Evolutionary conservation across 2,113 vertebrate species (phyloP), one percentile per base, ranked within the genome.

Genomic region (Leptocoma aspasia): DNA sequence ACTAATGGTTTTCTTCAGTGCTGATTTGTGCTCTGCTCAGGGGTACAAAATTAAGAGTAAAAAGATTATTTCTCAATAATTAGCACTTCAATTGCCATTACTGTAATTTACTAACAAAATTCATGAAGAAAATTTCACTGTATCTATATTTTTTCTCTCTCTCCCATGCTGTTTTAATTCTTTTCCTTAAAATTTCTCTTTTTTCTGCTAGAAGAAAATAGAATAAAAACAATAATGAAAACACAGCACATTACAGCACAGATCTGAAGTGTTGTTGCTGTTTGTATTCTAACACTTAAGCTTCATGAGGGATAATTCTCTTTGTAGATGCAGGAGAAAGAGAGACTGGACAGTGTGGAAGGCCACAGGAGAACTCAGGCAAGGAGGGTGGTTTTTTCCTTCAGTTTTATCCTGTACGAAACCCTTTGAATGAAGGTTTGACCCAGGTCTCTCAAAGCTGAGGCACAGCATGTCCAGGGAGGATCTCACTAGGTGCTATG

Each of bases 211-310:
- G 70, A 76, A 85, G 41, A 44, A 87, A 87, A 90, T 12, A 47
- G 23, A 31, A 76, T 72, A 30, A 71, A 86, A 84, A 11, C 6
- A 61, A 17, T 33, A 77, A 73, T 24, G 30, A 82, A 86, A 85
- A 50, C 35, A 37, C 1, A 0, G 15, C 2, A 1, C 2, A 2
- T 61, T 59, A 33, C 54, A 72, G 13, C 8, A 50, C 22, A 37
- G 30, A 52, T 39, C 27, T 56, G 64, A 77, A 93, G 33, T 4
- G 2, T 52, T 41, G 13, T 27, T 59, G 42, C 27, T 73, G 5
- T 63, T 72, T 66, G 13, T 6, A 10, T 83, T 70, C 53, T 82
- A 76, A 47, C 1, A 1, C 49, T 73, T 54, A 49, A 86, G 15
- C 26, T 84, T 78, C n/a, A 24, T 4, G 1, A 77, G 33, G 28